Percentiles rank a stretch among this genome's conserved stretches.
Evolutionary conservation across 2,888 invertebrate species (phyloP).

Genomic region (Odontocolon sp.): DNA sequence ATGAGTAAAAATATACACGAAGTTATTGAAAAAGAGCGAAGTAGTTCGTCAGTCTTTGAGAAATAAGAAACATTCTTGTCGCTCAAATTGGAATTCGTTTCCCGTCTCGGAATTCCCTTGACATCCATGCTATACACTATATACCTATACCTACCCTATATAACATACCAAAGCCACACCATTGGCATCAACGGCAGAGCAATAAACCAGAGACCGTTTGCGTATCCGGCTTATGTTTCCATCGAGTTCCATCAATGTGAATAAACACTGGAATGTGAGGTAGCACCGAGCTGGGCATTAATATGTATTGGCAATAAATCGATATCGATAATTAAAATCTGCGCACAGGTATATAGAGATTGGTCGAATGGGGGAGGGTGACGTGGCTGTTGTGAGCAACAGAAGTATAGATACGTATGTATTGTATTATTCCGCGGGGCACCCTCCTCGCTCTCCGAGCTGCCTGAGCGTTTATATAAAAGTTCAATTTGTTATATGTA

Average conservation of each 20-base stretch:
- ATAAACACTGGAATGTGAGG: slow-evolving; percentile 75
- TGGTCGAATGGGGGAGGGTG: slow-evolving; percentile 3
- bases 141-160: neutral
- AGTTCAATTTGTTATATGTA: slow-evolving; percentile 80
- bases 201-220: slow-evolving; percentile 69
- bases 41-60: no score
- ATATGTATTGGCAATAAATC: slow-evolving; percentile 80
- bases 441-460: slow-evolving; percentile 27
- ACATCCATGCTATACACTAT: neutral
- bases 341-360: slow-evolving; percentile 56
- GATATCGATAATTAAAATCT: slow-evolving; percentile 81
- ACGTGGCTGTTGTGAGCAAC: slow-evolving; percentile 6
- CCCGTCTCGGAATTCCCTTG: neutral
- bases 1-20: no score
- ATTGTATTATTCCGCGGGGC: slow-evolving; percentile 34
- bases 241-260: slow-evolving; percentile 77
- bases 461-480: slow-evolving; percentile 75
- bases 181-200: slow-evolving; percentile 33
- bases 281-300: slow-evolving; percentile 72
- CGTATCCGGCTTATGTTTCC: slow-evolving; percentile 78
- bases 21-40: no score
- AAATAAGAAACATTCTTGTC: no score
- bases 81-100: no score
- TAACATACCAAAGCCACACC: slow-evolving; percentile 18
- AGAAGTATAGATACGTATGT: slow-evolving; percentile 19